Evolutionary conservation across 2,888 invertebrate genomes (phyloP), one percentile per base, ranked within the genome.

Genomic region (Quadriops clusia): DNA sequence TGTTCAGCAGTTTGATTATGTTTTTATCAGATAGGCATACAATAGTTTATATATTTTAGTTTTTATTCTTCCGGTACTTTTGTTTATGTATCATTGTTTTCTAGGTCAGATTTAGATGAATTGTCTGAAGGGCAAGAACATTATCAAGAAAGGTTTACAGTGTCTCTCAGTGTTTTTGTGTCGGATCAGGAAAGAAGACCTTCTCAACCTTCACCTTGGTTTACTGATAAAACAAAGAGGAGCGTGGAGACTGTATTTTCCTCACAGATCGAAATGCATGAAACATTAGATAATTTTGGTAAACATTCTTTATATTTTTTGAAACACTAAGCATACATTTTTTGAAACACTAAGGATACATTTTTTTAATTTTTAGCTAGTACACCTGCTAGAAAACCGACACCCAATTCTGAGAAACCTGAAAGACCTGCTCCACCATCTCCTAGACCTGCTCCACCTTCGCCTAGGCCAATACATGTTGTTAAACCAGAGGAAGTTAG

Each of bases 221-320:
- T 78, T 30, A 72, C 76, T 6, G 77, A 78, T 48, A 71, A 73
- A 41, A 68, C 71, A 1, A 64, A 61, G 44, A 58, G 71, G 2
- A 52, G 54, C 33, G 63, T 72, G 1, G 65, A 69, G 37, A 65
- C 77, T 0, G 60, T 89, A 1, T 89, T 89, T 56, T 74, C 77
- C 3, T 77, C 82, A 0, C 75, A 76, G 32, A 56, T 85, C 32
- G 89, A 89, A 55, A 76, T 78, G 59, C 84, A 84, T 38, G 86
- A 87, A 56, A 78, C 80, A 47, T 66, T 82, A 14, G 86, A 87
- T 47, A 84, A 82, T 53, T 87, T 86, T 54, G 80, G 83, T 81
- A 51, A 61, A 51, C 46, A 13, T 14, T n/a, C 14, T 27, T 11
- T 10, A 10, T n/a, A 18, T 8, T 18, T 18, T 18, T 18, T 18